Percentiles rank a stretch among this genome's conserved stretches.
phyloP scores from a whole-genome alignment of 2,888 invertebrate species.

The Lingula anatina region DNA sequence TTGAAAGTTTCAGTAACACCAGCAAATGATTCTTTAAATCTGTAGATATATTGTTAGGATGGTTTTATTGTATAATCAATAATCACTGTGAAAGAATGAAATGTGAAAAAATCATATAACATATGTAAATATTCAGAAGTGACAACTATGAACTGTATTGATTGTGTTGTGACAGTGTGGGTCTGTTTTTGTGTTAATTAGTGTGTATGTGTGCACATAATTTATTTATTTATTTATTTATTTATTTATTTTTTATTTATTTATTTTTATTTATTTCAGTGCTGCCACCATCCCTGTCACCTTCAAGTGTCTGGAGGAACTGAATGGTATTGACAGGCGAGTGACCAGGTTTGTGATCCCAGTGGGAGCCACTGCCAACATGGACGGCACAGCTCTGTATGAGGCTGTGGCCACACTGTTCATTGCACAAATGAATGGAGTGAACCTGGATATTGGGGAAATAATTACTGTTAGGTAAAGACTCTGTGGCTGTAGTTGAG shows the following conservation, averaged over 20 bases:
- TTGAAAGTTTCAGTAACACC: too few relatives aligned
- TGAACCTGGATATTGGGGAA: constrained; percentile 42
- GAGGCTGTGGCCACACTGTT: constrained; percentile 58
- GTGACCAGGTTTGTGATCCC: constrained; percentile 62
- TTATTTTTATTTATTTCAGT: constrained; percentile 39
- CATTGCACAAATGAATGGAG: constrained; percentile 55
- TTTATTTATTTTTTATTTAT: not conserved
- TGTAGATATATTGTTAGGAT: too few relatives aligned
- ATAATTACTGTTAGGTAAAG: constrained; percentile 48
- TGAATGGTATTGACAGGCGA: constrained; percentile 61
- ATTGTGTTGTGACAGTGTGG: not conserved
- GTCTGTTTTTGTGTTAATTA: not conserved
- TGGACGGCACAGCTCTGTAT: constrained; percentile 58
- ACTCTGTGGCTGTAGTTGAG: too few relatives aligned
- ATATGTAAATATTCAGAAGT: not conserved
- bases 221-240: not conserved
- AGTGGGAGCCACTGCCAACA: constrained; percentile 56
- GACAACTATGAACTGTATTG: not conserved
- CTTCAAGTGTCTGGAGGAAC: constrained; percentile 65
- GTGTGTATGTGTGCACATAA: not conserved
- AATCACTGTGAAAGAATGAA: too few relatives aligned
- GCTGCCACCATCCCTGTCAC: constrained; percentile 66
- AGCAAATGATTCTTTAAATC: too few relatives aligned
- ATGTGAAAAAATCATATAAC: too few relatives aligned
- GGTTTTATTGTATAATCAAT: too few relatives aligned